Percentiles rank a stretch among this genome's conserved stretches.
phyloP scores from a whole-genome alignment of 2,113 vertebrate genomes.

The Mohoua ochrocephala region DNA sequence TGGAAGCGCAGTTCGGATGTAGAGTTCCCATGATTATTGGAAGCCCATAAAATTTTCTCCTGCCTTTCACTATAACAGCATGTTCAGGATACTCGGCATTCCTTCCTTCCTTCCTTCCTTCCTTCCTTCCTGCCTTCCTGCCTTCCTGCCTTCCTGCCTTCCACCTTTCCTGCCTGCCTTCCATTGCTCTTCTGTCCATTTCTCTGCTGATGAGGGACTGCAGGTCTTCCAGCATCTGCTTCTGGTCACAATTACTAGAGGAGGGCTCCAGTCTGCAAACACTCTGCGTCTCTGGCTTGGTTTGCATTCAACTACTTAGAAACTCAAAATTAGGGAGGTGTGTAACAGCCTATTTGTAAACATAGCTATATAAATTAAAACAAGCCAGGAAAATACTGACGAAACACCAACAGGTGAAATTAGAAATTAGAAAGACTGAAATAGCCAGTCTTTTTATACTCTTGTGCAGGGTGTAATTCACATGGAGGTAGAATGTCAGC shows the following conservation, averaged over 20 bases:
- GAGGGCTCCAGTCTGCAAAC: not conserved
- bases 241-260: not conserved
- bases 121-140: not conserved
- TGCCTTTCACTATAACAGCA: not conserved
- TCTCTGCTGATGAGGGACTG: rapidly evolving
- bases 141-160: not conserved
- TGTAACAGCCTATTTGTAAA: not conserved
- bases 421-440: too few species aligned
- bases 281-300: not conserved
- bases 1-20: not conserved
- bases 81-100: rapidly evolving
- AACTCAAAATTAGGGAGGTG: not conserved
- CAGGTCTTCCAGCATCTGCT: not conserved
- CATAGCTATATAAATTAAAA: not conserved
- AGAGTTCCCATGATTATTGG: not conserved
- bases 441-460: not conserved
- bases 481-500: not conserved
- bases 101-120: not conserved
- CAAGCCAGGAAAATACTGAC: not conserved
- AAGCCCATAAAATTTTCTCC: not conserved
- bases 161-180: not conserved
- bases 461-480: not conserved
- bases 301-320: not conserved
- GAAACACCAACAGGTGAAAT: not conserved
- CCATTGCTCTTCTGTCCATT: not conserved